Conservation (phyloP, 2,888 invertebrate species). For the Ephialtes manifestator region DNA sequence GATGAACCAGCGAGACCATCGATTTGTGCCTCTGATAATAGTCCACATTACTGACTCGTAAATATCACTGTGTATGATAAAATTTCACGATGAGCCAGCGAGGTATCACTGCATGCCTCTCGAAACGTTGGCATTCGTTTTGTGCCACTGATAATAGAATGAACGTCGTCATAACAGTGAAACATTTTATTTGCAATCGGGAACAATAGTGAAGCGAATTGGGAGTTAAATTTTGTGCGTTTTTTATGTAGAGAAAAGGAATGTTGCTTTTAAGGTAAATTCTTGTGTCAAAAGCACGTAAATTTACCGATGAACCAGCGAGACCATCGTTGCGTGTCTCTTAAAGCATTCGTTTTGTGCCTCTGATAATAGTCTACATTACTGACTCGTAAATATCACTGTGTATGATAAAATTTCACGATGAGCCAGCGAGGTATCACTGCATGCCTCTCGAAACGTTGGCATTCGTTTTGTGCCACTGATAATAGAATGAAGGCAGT, state of each 20-base stretch:
- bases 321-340: too few relatives aligned
- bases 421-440: background rate
- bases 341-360: too few relatives aligned
- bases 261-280: background rate
- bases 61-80: conserved; percentile 8
- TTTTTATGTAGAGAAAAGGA: background rate
- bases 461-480: background rate
- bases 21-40: too few relatives aligned
- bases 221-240: background rate
- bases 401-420: conserved; percentile 9
- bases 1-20: too few relatives aligned
- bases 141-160: background rate
- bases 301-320: too few relatives aligned
- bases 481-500: background rate
- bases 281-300: too few relatives aligned
- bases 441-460: background rate
- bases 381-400: conserved; percentile 2
- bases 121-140: background rate
- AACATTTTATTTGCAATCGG: background rate
- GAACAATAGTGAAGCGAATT: background rate
- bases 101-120: background rate
- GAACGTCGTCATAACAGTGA: background rate
- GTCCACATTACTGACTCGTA: background rate
- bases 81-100: conserved; percentile 3
- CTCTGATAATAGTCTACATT: too few relatives aligned